These are phyloP conservation scores for Enteromius afrohamiltoni DNA, from an alignment of 2,797 vertebrate genomes.

Conservation along the genomic window DNA sequence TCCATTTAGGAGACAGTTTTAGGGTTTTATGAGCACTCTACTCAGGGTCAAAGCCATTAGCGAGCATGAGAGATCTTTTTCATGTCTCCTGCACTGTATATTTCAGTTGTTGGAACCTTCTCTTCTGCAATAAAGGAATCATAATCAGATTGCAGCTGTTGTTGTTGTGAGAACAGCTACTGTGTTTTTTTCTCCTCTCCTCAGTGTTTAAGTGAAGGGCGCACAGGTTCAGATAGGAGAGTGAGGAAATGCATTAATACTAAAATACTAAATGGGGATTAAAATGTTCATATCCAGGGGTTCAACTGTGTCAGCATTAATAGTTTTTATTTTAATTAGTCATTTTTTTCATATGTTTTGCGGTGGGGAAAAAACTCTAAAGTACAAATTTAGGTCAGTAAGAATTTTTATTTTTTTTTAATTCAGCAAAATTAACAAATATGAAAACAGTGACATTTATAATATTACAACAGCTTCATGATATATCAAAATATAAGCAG, in stretches of 20 bases:
- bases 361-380: not conserved
- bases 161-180: constrained; percentile 22
- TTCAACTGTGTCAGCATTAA: not conserved
- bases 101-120: constrained; percentile 44
- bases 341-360: not conserved
- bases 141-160: constrained; percentile 43
- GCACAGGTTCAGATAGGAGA: not conserved
- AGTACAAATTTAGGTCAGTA: too few relatives aligned
- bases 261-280: constrained; percentile 1
- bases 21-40: constrained; percentile 41
- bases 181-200: constrained; percentile 30
- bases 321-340: not conserved
- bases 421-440: not conserved
- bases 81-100: constrained; percentile 22
- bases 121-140: constrained; percentile 45
- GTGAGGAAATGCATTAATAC: not conserved
- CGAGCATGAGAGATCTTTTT: constrained; percentile 19
- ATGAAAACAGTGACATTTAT: not conserved
- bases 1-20: constrained; percentile 45
- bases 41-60: constrained; percentile 45
- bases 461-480: not conserved
- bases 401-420: not conserved
- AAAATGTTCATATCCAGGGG: not conserved
- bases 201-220: constrained; percentile 14
- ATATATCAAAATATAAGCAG: not conserved